Evolutionary conservation across 2,888 invertebrate species (phyloP).

Genomic region (Thumatha senex): DNA sequence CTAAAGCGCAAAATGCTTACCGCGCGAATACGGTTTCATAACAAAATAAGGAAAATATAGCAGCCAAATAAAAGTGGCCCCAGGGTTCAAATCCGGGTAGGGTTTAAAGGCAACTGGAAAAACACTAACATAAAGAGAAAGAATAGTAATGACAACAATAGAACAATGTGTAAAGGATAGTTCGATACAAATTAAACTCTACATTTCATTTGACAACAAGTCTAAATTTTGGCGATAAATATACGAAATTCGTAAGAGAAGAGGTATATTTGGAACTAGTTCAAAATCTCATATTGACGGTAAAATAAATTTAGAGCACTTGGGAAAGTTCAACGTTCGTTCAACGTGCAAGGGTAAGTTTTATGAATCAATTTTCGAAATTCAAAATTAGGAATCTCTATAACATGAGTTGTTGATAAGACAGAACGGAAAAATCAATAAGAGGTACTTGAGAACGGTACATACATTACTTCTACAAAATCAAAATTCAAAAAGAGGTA

Average conservation of each 20-base stretch:
- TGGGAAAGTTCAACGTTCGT: slow-evolving; percentile 31
- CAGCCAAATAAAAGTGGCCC: no score
- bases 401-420: slow-evolving; percentile 16
- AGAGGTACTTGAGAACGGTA: slow-evolving; percentile 12
- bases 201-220: slow-evolving; percentile 31
- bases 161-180: no score
- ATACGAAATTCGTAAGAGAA: slow-evolving; percentile 38
- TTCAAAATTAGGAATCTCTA: slow-evolving; percentile 40
- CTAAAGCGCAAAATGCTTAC: slow-evolving; percentile 49
- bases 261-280: slow-evolving; percentile 55
- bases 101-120: no score
- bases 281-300: slow-evolving; percentile 52
- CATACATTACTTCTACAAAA: background rate
- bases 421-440: slow-evolving; percentile 12
- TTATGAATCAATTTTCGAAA: slow-evolving; percentile 49
- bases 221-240: slow-evolving; percentile 53
- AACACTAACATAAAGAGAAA: no score
- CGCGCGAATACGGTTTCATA: slow-evolving; percentile 37
- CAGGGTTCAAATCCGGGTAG: no score
- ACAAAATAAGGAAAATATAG: slow-evolving; percentile 47
- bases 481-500: no score
- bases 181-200: background rate
- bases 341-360: slow-evolving; percentile 47
- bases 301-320: slow-evolving; percentile 53
- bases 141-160: no score